Evolutionary conservation across 2,797 vertebrate species (phyloP).

Genomic region (Gallinago solitaria): DNA sequence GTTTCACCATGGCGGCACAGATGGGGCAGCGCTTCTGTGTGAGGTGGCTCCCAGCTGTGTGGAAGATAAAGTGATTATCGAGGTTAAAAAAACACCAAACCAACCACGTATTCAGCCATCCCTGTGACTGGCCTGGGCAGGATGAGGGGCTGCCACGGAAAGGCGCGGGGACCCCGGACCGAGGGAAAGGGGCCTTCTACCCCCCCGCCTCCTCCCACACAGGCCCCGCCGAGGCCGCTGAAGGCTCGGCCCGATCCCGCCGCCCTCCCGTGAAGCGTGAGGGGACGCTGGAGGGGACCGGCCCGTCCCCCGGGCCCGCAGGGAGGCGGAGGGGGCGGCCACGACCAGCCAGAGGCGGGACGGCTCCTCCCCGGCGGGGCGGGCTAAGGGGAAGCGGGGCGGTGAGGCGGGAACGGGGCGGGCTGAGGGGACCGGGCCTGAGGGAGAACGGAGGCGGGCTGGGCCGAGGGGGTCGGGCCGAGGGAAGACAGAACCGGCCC

Average conservation of each 20-base stretch:
- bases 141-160: not conserved
- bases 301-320: not conserved
- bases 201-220: not conserved
- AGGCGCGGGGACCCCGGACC: accelerated
- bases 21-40: accelerated
- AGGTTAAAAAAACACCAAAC: not conserved
- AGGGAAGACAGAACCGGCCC: not conserved
- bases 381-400: not conserved
- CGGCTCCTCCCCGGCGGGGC: not conserved
- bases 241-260: too few species aligned
- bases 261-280: accelerated
- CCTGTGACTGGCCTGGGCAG: not conserved
- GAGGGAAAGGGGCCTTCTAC: accelerated
- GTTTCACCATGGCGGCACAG: not conserved
- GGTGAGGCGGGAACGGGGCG: not conserved
- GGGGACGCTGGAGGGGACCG: accelerated
- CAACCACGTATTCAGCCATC: not conserved
- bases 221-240: too few species aligned
- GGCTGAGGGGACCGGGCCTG: too few species aligned
- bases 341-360: not conserved
- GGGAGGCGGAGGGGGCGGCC: not conserved
- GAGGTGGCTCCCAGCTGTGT: not conserved
- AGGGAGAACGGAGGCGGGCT: not conserved
- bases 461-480: not conserved
- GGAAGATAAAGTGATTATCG: not conserved